Base-by-base conservation (phyloP, 30 jellyfish, hydroid and myxozoan genomes). In the Mastigias papua region DNA sequence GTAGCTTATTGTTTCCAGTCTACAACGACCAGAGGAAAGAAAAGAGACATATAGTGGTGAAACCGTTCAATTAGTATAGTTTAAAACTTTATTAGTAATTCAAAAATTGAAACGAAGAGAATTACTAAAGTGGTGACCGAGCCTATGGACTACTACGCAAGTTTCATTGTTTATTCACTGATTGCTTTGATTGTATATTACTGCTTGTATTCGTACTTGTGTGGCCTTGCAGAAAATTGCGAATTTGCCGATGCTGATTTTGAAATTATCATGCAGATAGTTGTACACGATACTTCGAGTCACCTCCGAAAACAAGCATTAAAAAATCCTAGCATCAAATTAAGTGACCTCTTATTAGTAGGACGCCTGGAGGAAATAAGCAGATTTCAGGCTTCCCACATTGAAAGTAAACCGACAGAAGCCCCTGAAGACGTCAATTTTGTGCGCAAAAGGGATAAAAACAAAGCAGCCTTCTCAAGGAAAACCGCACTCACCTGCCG, bases 351-450 rank as follows among this genome's bases (percentile, higher is more conserved):
- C 0, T 28, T 67, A 35, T 54, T 81, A 5, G 74, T 46, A 7
- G 91, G 87, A 4, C 91, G 91, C 21, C 86, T 33, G 28, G 91
- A 65, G 0, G 91, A 81, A 81, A 65, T 42, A 15, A 42, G 54
- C 13, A 8, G 54, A 42, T 42, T 81, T 63, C 91, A 81, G 64
- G 60, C 91, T 25, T 73, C 84, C 11, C 74, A 50, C 5, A 81
- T 48, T 13, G 84, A 64, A 82, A 84, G 28, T 31, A 65, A 60
- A 31, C 13, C 7, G 54, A 42, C 54, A 42, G 54, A 42, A 15
- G 13, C 7, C 13, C 13, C 13, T n/a, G n/a, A n/a, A n/a, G n/a
- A 4, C 54, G 13, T 15, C 13, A 42, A 4, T 42, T 42, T 15
- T 15, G 13, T 4, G 13, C 7, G 54, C 7, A 42, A 42, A 42